phyloP scores from a whole-genome alignment of 2,113 vertebrate species.

The Gambusia affinis region DNA sequence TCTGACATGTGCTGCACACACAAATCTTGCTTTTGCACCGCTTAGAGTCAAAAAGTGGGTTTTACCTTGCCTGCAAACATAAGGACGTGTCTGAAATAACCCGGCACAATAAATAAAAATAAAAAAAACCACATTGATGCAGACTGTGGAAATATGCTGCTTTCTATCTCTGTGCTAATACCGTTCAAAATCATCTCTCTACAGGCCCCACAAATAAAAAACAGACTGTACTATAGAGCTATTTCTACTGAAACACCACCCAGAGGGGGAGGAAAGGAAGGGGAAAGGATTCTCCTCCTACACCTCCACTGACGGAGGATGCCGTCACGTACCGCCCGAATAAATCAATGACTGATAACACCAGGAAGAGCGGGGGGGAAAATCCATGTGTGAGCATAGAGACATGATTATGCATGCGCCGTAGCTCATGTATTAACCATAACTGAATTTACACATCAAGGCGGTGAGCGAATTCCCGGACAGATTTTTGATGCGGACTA shows the following conservation, averaged over 20 bases:
- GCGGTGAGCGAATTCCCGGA: slow-evolving; percentile 74
- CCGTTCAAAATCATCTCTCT: not conserved
- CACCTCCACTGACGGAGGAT: slow-evolving; percentile 42
- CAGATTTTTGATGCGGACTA: slow-evolving; percentile 73
- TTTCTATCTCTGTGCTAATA: not conserved
- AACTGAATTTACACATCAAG: slow-evolving; percentile 81
- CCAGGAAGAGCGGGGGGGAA: slow-evolving; percentile 19
- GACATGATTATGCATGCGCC: slow-evolving; percentile 70
- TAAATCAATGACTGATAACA: slow-evolving; percentile 61
- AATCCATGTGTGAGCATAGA: slow-evolving; percentile 40
- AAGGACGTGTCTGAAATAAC: slow-evolving; percentile 45
- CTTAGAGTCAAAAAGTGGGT: not conserved
- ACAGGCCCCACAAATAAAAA: slow-evolving; percentile 35
- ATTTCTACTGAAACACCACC: slow-evolving; percentile 10
- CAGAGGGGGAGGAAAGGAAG: slow-evolving; percentile 23
- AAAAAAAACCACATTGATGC: not conserved
- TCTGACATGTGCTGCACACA: slow-evolving; percentile 11
- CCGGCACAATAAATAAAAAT: slow-evolving; percentile 9
- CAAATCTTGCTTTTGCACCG: slow-evolving; percentile 16
- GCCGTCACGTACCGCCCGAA: slow-evolving; percentile 45
- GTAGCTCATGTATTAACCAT: slow-evolving; percentile 80
- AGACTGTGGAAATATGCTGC: not conserved
- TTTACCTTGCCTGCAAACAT: slow-evolving; percentile 9
- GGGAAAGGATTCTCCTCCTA: slow-evolving; percentile 11
- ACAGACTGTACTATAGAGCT: slow-evolving; percentile 16